Conservation (phyloP, 1,140 invertebrate species). For the Drosophila hydei region DNA sequence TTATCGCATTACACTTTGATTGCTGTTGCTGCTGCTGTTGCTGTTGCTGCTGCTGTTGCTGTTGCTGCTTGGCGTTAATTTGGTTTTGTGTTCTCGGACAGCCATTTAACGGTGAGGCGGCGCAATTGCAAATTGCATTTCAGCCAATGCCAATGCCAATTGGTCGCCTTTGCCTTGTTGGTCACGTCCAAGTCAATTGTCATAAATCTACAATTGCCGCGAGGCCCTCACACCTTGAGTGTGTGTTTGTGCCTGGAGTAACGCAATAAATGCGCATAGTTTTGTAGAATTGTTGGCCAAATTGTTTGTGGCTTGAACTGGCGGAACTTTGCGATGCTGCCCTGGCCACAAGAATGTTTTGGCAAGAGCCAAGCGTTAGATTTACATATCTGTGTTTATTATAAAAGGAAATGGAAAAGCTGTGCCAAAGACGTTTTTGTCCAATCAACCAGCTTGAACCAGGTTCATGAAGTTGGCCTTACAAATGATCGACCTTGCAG, state of each 20-base stretch:
- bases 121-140: conserved; percentile 76
- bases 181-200: conserved; percentile 51
- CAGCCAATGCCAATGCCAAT: conserved; percentile 20
- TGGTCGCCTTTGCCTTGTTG: conserved; percentile 32
- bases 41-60: conserved; percentile 36
- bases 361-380: conserved; percentile 4
- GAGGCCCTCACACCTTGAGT: conserved; percentile 44
- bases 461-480: conserved; percentile 44
- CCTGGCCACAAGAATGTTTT: conserved; percentile 11
- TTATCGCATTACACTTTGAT: conserved; percentile 71
- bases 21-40: conserved; percentile 51
- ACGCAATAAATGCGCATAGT: conserved; percentile 51
- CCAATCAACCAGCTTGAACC: conserved; percentile 25
- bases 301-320: conserved; percentile 66
- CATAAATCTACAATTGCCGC: conserved; percentile 62
- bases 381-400: conserved; percentile 29
- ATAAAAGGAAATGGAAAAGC: conserved; percentile 5
- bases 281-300: conserved; percentile 62
- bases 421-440: conserved; percentile 3
- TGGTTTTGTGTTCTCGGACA: conserved; percentile 69
- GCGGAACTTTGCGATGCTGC: neutral
- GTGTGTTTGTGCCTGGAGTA: conserved; percentile 25
- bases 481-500: conserved; percentile 68
- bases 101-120: conserved; percentile 68
- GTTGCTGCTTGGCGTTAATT: conserved; percentile 70